Evolutionary conservation across 2,888 invertebrate species (phyloP).

Genomic region (Chromoteleia sp.): DNA sequence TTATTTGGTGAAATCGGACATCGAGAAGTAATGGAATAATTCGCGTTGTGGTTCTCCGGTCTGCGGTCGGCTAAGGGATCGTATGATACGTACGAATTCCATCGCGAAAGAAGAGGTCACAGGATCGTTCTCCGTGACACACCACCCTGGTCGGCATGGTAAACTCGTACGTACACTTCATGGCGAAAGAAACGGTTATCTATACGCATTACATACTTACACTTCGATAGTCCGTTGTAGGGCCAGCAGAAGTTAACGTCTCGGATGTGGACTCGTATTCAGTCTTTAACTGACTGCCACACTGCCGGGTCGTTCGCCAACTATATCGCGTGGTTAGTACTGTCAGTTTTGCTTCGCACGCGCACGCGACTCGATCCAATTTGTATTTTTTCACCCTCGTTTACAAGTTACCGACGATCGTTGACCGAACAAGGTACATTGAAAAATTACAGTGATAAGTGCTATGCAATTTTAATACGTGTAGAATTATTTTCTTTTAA

Average conservation of each 20-base stretch:
- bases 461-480: no score
- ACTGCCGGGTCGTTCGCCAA: conserved; percentile 65
- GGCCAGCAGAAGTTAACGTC: conserved; percentile 68
- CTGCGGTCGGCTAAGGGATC: conserved; percentile 31
- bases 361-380: not conserved
- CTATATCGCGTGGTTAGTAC: conserved; percentile 51
- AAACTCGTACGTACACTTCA: conserved; percentile 44
- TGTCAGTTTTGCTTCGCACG: conserved; percentile 49
- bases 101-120: conserved; percentile 23
- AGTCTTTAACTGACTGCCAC: conserved; percentile 70
- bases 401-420: not conserved
- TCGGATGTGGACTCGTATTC: conserved; percentile 64
- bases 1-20: conserved; percentile 31
- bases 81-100: conserved; percentile 40
- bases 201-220: conserved; percentile 65
- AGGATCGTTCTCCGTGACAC: conserved; percentile 35
- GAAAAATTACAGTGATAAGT: no score
- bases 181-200: conserved; percentile 63
- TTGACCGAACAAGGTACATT: no score
- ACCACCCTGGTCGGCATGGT: conserved; percentile 49
- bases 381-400: not conserved
- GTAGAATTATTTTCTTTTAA: no score
- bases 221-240: conserved; percentile 65
- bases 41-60: conserved; percentile 24
- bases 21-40: conserved; percentile 32